Base-by-base conservation (phyloP, 2,797 vertebrate species). In the Amphiprion clarkii region DNA sequence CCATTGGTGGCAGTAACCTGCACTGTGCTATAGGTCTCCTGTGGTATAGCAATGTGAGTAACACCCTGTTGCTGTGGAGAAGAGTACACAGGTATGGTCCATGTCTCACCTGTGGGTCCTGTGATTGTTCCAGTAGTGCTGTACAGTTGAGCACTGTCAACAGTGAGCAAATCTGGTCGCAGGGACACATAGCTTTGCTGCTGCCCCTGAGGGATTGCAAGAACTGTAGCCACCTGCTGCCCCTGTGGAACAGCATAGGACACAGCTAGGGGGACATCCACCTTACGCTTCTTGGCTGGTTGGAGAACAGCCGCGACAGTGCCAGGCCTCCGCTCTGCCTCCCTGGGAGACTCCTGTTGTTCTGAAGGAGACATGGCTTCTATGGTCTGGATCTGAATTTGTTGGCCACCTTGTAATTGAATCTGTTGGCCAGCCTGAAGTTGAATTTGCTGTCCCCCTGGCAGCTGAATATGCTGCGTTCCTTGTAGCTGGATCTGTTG, bases 81-180 rank as follows among this genome's bases (percentile, higher is more conserved):
- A 0, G 98, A 99, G 89, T 99, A 99, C 88, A 99, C 98, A 0
- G 98, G 98, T 94, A 99, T 99, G 94, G 98, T 99, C 98, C 98
- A 99, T 51, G 98, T 99, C 93, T 99, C 98, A 74, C 98, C 98
- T 33, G 97, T 96, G 71, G 98, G 98, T 89, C 98, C 97, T 63
- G 98, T 99, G 93, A 99, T 99, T 83, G 98, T 99, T 92, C 98
- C 98, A 44, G 98, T 98, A 76, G 98, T 95, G 91, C 97, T 98
- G 91, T 99, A 99, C 81, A 99, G 93, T 67, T 99, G 98, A 66
- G 97, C 95, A 85, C 98, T 99, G 95, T 99, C 98, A 82, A 99
- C 98, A 0, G 98, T 99, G 89, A 99, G 95, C 84, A 99, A 95
- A 92, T 99, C 98, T 69, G 98, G 98, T 86, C 98, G 94, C 77